Conservation (phyloP, 2,113 vertebrate genomes). For the Etia nguti region DNA sequence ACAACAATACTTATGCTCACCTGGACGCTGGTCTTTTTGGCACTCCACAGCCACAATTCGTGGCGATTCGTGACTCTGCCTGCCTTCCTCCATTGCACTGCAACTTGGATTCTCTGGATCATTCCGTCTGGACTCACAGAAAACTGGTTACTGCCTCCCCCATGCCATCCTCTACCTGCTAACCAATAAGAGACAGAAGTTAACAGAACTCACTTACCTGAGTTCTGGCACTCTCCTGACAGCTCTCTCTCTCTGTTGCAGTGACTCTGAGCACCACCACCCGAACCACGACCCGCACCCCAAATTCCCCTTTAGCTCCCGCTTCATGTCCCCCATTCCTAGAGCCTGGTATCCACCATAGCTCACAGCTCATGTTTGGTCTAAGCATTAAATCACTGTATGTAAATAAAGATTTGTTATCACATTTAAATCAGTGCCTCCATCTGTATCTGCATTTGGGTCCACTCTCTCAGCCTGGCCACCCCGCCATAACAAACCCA, state of each 20-base stretch:
- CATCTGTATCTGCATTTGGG: neutral
- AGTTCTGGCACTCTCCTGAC: neutral
- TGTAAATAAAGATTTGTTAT: neutral
- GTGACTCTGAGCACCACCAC: neutral
- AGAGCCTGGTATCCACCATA: neutral
- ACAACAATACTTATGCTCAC: neutral
- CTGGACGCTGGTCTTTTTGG: neutral
- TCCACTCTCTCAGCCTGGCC: neutral
- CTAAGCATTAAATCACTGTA: neutral
- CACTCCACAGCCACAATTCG: neutral
- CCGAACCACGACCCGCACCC: neutral
- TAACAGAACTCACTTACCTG: neutral
- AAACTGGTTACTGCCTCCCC: neutral
- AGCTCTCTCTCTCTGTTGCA: neutral
- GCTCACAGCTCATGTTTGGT: neutral
- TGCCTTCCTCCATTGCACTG: neutral
- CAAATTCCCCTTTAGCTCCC: neutral
- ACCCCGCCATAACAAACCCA: neutral
- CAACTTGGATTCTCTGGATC: neutral
- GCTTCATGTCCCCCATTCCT: neutral
- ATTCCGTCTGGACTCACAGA: too few relatives aligned
- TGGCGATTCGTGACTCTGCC: neutral
- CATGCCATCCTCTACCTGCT: neutral
- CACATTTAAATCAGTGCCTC: neutral
- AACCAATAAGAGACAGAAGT: neutral